A percentile compares a stretch with the other conserved stretches of the same genome.
Evolutionary conservation across 2,888 invertebrate genomes (phyloP).

Genomic region (Hyposoter didymator): DNA sequence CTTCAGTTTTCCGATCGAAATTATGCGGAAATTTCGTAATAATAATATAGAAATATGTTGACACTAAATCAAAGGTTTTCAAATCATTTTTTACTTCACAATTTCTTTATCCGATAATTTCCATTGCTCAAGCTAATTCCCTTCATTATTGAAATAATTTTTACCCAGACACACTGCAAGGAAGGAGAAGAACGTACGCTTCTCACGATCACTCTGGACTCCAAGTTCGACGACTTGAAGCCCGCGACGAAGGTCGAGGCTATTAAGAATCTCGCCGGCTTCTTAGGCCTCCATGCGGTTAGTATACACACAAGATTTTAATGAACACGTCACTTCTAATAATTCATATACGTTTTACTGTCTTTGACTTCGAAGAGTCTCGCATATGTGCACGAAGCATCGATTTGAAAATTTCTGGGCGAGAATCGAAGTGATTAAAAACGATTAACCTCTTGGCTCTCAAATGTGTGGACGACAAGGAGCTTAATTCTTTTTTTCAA

Average conservation of each 20-base stretch:
- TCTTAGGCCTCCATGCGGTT: slow-evolving; percentile 89
- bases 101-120: background rate
- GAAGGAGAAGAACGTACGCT: slow-evolving; percentile 86
- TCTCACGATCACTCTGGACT: slow-evolving; percentile 89
- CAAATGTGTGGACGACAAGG: slow-evolving; percentile 9
- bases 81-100: background rate
- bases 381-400: slow-evolving; percentile 14
- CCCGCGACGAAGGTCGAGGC: slow-evolving; percentile 88
- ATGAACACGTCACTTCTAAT: slow-evolving; percentile 45
- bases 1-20: too few species aligned
- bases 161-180: slow-evolving; percentile 82
- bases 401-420: slow-evolving; percentile 32
- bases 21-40: background rate
- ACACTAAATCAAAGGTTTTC: background rate
- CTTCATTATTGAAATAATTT: slow-evolving; percentile 19
- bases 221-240: slow-evolving; percentile 87
- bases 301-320: slow-evolving; percentile 43
- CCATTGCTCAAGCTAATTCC: background rate
- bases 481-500: background rate
- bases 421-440: slow-evolving; percentile 19
- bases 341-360: slow-evolving; percentile 23
- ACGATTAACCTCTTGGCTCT: slow-evolving; percentile 30
- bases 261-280: slow-evolving; percentile 89
- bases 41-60: background rate
- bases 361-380: background rate